These are phyloP conservation scores for Teinopalpus imperialis DNA, from an alignment of 2,888 invertebrate genomes.

Conservation along the genomic window DNA sequence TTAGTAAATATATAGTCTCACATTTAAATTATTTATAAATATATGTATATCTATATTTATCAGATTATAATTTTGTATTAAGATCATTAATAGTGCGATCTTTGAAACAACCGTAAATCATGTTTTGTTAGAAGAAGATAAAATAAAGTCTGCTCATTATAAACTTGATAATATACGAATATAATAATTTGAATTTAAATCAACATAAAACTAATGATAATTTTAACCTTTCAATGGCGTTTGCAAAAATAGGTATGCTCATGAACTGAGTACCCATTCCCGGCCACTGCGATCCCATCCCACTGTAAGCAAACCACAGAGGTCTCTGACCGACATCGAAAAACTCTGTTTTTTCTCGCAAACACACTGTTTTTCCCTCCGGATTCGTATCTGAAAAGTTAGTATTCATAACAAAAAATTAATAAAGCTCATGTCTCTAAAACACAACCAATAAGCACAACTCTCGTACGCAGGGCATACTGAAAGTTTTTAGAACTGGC, in stretches of 20 bases:
- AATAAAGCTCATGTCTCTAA: too few relatives aligned
- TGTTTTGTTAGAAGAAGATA: background rate
- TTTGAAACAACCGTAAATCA: background rate
- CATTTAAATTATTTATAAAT: too few relatives aligned
- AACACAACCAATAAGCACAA: too few relatives aligned
- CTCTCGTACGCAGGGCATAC: too few relatives aligned
- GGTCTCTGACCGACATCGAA: slow-evolving; percentile 62
- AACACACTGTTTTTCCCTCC: slow-evolving; percentile 43
- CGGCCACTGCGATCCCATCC: slow-evolving; percentile 88
- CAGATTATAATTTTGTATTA: background rate
- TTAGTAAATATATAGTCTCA: too few relatives aligned
- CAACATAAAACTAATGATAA: too few relatives aligned
- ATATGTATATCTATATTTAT: background rate
- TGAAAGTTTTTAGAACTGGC: too few relatives aligned
- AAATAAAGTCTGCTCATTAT: background rate
- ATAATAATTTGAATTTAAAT: too few relatives aligned
- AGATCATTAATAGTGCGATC: background rate
- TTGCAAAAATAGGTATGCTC: slow-evolving; percentile 82
- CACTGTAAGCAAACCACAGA: slow-evolving; percentile 87
- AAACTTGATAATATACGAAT: too few relatives aligned
- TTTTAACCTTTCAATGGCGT: slow-evolving; percentile 67
- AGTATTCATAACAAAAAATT: too few relatives aligned
- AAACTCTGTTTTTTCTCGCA: slow-evolving; percentile 45
- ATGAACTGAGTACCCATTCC: slow-evolving; percentile 85
- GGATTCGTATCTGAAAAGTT: slow-evolving; percentile 45